A percentile compares a stretch with the other conserved stretches of the same genome.
These are phyloP conservation scores for Ceryle rudis DNA, from an alignment of 2,797 vertebrate genomes.

Conservation along the genomic window DNA sequence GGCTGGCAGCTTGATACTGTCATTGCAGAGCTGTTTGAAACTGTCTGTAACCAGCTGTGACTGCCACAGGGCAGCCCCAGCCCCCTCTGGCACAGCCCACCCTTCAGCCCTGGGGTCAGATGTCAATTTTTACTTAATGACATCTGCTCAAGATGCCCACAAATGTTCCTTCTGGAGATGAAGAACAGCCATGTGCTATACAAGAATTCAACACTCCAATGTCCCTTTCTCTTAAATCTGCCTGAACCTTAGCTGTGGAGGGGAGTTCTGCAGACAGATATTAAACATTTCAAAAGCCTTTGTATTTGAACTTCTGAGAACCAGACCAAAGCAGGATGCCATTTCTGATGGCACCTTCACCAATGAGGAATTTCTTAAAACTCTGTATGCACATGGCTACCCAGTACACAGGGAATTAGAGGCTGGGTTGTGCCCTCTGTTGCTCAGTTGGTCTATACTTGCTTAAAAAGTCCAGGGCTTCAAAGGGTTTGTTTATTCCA, in stretches of 20 bases:
- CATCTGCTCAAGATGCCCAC: not conserved
- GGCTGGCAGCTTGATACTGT: fast-evolving
- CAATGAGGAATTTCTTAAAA: not conserved
- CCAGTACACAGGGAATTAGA: not conserved
- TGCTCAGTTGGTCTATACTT: fast-evolving
- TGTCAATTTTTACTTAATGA: not conserved
- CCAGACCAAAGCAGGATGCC: not conserved
- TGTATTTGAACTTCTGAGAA: not conserved
- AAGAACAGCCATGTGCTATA: not conserved
- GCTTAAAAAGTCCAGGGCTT: not conserved
- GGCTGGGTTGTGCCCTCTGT: fast-evolving
- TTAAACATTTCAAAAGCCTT: not conserved
- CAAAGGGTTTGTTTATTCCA: fast-evolving
- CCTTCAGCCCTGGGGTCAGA: fast-evolving
- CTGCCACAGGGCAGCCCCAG: not conserved
- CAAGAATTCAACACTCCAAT: fast-evolving
- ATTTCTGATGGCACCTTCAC: not conserved
- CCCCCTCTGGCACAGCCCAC: fast-evolving
- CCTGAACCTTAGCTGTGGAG: not conserved
- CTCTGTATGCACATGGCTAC: fast-evolving
- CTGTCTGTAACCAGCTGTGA: not conserved
- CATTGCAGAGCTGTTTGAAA: not conserved
- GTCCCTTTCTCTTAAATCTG: not conserved
- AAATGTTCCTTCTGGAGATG: not conserved
- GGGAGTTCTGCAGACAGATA: fast-evolving